Evolutionary conservation across 2,888 invertebrate species (phyloP).

Genomic region (Peribatodes rhomboidaria): DNA sequence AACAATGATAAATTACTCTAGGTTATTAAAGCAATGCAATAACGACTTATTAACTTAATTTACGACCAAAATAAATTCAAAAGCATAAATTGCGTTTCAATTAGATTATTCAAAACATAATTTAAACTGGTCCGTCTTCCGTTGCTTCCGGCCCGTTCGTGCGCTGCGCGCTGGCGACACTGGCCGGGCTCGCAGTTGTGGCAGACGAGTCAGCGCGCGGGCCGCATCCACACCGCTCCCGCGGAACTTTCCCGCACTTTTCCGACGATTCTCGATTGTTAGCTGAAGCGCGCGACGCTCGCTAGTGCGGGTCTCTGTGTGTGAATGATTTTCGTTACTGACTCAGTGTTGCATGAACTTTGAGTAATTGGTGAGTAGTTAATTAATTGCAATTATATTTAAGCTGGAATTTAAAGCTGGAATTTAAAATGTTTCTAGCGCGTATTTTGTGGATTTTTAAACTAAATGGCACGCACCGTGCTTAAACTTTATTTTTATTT

Average conservation of each 20-base stretch:
- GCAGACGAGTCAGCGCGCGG: constrained; percentile 62
- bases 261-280: constrained; percentile 50
- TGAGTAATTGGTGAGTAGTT: constrained; percentile 19
- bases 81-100: constrained; percentile 1
- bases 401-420: too few species aligned
- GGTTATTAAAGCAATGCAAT: background rate
- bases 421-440: too few species aligned
- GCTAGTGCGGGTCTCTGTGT: constrained; percentile 25
- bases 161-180: constrained; percentile 48
- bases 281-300: constrained; percentile 37
- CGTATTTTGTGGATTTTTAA: too few species aligned
- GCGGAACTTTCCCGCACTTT: constrained; percentile 66
- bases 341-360: constrained; percentile 15
- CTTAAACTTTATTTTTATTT: too few species aligned
- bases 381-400: background rate
- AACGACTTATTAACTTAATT: constrained; percentile 3
- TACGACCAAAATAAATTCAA: background rate
- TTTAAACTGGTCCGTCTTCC: constrained; percentile 39
- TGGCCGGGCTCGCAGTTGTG: constrained; percentile 68
- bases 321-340: constrained; percentile 36
- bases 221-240: constrained; percentile 51
- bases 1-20: background rate
- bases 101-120: constrained; percentile 7
- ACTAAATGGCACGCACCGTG: too few species aligned
- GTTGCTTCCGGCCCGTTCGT: constrained; percentile 43